phyloP scores from a whole-genome alignment of 2,797 vertebrate genomes.

The Ciconia nigra region DNA sequence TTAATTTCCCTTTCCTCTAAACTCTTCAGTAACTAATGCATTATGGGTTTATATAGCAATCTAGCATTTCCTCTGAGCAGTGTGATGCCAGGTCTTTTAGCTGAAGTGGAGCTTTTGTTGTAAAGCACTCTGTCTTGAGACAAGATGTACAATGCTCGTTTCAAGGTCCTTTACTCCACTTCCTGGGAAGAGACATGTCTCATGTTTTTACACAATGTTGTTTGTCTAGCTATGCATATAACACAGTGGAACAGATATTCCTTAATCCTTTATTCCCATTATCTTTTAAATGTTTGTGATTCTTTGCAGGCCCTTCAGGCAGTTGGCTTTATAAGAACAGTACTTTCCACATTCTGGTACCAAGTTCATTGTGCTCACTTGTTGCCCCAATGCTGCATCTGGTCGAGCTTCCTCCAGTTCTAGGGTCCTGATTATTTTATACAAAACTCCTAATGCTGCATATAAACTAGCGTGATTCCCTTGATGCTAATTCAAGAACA shows the following conservation, averaged over 20 bases:
- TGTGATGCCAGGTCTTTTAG: not conserved
- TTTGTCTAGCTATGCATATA: not conserved
- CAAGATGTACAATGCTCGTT: not conserved
- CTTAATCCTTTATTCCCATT: not conserved
- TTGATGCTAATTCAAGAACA: not conserved
- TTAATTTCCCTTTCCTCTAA: not conserved
- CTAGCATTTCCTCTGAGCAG: not conserved
- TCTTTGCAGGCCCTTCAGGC: not conserved
- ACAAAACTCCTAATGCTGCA: not conserved
- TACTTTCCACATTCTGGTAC: not conserved
- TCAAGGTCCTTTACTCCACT: not conserved
- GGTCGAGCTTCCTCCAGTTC: not conserved
- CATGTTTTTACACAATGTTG: not conserved
- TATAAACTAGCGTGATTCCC: not conserved
- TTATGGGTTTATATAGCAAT: not conserved
- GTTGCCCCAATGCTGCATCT: not conserved
- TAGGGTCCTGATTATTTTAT: not conserved
- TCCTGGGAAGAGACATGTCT: not conserved
- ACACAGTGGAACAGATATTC: not conserved
- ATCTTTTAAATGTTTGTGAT: not conserved
- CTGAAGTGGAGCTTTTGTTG: not conserved
- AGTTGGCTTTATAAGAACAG: not conserved
- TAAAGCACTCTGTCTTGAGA: not conserved
- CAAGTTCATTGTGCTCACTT: not conserved
- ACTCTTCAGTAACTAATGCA: not conserved